Conservation (phyloP, 92 coral and sea anemone genomes). For the Actinernus sp. region DNA sequence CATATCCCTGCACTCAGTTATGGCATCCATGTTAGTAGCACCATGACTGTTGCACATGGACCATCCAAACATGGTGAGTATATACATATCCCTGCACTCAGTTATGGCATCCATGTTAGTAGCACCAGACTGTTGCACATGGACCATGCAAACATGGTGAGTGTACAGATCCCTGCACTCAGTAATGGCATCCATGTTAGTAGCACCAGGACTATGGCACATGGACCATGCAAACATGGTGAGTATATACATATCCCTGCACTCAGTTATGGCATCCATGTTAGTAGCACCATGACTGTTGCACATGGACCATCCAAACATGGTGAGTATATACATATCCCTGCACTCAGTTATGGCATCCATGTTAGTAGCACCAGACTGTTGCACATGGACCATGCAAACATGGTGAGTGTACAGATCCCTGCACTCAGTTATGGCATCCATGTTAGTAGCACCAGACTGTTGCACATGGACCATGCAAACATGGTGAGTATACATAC, state of each 20-base stretch:
- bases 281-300: too few species aligned
- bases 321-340: neutral
- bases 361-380: conserved; percentile 66
- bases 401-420: conserved; percentile 28
- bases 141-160: too few species aligned
- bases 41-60: too few species aligned
- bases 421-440: neutral
- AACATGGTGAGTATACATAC: conserved; percentile 4
- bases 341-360: conserved; percentile 45
- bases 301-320: conserved; percentile 1
- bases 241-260: too few species aligned
- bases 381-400: conserved; percentile 83
- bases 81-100: too few species aligned
- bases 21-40: too few species aligned
- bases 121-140: too few species aligned
- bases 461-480: neutral
- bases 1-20: too few species aligned
- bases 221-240: conserved; percentile 85
- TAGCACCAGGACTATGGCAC: conserved; percentile 89
- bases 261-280: too few species aligned
- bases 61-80: too few species aligned
- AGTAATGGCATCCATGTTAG: conserved; percentile 80
- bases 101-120: too few species aligned
- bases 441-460: neutral
- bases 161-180: too few species aligned